These are phyloP conservation scores for Sula dactylatra DNA, from an alignment of 2,113 vertebrate genomes.

Conservation along the genomic window DNA sequence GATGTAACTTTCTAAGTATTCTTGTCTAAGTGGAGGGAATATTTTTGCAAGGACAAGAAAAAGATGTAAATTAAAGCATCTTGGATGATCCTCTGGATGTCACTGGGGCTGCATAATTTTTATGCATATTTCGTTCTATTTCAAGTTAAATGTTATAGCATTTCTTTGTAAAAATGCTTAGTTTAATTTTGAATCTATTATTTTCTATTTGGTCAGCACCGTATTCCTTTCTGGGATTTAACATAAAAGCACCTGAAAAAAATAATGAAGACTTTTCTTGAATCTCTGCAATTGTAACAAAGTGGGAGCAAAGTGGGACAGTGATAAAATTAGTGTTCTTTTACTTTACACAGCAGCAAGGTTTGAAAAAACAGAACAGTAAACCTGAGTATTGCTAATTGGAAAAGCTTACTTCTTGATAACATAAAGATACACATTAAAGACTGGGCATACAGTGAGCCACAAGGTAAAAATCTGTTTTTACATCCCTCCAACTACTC, in stretches of 20 bases:
- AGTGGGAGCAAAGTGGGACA: background rate
- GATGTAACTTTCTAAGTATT: background rate
- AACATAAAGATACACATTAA: background rate
- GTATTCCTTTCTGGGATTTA: conserved; percentile 1
- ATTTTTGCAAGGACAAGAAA: background rate
- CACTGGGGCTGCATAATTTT: background rate
- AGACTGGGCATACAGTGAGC: background rate
- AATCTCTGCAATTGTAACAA: background rate
- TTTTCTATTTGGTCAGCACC: conserved; percentile 12
- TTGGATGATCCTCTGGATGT: background rate
- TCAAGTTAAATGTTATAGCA: background rate
- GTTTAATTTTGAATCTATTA: conserved; percentile 7
- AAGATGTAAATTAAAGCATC: background rate
- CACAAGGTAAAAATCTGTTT: background rate
- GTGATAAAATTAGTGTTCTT: background rate
- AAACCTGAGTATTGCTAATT: background rate
- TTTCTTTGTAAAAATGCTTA: background rate
- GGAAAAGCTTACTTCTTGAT: background rate
- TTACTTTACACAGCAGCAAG: background rate
- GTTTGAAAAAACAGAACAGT: background rate
- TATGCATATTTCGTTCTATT: background rate
- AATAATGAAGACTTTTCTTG: background rate
- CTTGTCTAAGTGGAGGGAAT: background rate
- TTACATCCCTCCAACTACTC: background rate
- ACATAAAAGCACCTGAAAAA: conserved; percentile 1